Evolutionary conservation across 2,113 vertebrate genomes (phyloP), one percentile per base, ranked within the genome.

Genomic region (Phalacrocorax aristotelis): DNA sequence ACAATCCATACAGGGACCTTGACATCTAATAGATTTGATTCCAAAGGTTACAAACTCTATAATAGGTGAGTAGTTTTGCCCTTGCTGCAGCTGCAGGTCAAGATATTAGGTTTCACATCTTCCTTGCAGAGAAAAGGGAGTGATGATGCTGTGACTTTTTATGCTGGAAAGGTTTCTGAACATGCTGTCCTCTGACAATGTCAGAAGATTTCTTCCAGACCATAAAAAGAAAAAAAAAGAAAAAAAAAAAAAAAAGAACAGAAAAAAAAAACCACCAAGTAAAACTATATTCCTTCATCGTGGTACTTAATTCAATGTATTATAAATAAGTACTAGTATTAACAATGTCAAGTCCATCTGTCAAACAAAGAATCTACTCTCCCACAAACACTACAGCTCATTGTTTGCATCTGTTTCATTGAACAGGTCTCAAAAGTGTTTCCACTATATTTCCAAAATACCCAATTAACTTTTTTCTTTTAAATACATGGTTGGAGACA

Each of bases 41-140:
- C 86, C 83, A 94, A 95, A 94, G 89, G 94, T 87, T 92, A 84
- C 80, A 91, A 46, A 88, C 66, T 72, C 94, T 80, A 85, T 79
- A 93, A 87, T 0, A 95, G 91, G 77, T 74, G 91, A 93, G 89
- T n/a, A 68, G 58, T 62, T 94, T 22, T 96, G 93, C 85, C 91
- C 88, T 93, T 70, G 78, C 75, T 74, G 85, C 83, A 91, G 83
- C 68, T 62, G 79, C 84, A 93, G 94, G 94, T 92, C 91, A 96
- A 86, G 85, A 49, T 60, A 81, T 25, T 55, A 38, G 69, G 91
- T 92, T 90, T 95, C 79, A 83, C 49, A 78, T 78, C 78, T 44
- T 90, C 83, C 64, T 83, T 48, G 54, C 77, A 75, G 90, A 90
- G 68, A 86, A 94, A 96, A 91, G 75, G 71, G 84, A 95, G 75